A percentile compares a stretch with the other conserved stretches of the same genome.
phyloP scores from a whole-genome alignment of 2,113 vertebrate genomes.

The Pipa parva region DNA sequence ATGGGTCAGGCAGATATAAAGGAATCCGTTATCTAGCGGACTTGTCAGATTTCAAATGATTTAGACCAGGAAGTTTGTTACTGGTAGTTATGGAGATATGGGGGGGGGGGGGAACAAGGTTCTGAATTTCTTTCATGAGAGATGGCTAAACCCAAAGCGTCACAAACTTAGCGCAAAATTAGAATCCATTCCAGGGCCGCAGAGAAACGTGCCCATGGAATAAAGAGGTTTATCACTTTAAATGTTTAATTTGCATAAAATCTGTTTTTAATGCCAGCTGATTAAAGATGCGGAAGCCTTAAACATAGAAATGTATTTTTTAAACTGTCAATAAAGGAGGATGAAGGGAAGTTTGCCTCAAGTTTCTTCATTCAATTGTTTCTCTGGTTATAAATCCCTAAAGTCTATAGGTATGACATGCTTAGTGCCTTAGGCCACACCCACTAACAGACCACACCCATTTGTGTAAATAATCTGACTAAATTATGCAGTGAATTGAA shows the following conservation, averaged over 20 bases:
- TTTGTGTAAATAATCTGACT: too few relatives aligned
- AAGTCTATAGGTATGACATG: too few relatives aligned
- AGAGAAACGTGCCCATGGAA: constrained; percentile 98
- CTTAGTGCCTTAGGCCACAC: too few relatives aligned
- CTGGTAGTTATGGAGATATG: constrained; percentile 61
- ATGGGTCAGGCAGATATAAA: too few relatives aligned
- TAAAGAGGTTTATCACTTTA: constrained; percentile 98
- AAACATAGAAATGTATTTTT: constrained; percentile 99
- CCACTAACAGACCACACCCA: too few relatives aligned
- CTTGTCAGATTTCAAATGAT: constrained; percentile 51
- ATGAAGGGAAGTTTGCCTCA: constrained; percentile 88
- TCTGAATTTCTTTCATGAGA: constrained; percentile 64
- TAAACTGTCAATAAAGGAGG: constrained; percentile 99
- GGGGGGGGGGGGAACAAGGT: constrained; percentile 73
- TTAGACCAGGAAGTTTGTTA: constrained; percentile 55
- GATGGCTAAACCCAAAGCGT: constrained; percentile 73
- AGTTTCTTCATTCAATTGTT: constrained; percentile 67
- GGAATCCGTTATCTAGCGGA: too few relatives aligned
- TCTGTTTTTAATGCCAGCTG: constrained; percentile 98
- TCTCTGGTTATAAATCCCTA: too few relatives aligned
- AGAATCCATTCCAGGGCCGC: constrained; percentile 79
- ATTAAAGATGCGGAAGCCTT: constrained; percentile 96
- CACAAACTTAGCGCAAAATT: constrained; percentile 72
- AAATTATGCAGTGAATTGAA: too few relatives aligned
- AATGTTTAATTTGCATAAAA: constrained; percentile 99